Evolutionary conservation across 2,888 invertebrate species (phyloP), one percentile per base, ranked within the genome.

Genomic region (Sminthurinus aureus): DNA sequence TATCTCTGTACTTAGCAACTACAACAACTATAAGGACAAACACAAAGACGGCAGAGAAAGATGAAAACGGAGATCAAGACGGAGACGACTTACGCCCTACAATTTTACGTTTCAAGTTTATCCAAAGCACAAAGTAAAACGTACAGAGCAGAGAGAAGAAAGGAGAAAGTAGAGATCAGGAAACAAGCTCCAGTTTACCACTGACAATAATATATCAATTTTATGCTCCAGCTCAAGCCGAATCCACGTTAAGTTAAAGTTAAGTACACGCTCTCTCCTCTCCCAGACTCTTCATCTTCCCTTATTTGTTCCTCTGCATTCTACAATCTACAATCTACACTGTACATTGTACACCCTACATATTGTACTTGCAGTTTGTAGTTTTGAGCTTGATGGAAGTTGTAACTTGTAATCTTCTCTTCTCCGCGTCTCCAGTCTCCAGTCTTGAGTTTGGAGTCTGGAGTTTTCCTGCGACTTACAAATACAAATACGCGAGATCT

Each of bases 121-220:
- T 38, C 38, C 38, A 38, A 38, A 38, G 38, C 6, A 38, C 38
- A 38, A 38, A 38, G 38, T 38, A 38, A 1, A 38, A 38, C 1
- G 38, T 38, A 6, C 38, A 38, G 38, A 38, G 38, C 6, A 38
- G 3, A 38, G 38, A 38, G 38, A 1, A 38, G 3, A 38, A 38
- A 38, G 6, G 1, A 38, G 3, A 38, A 6, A 38, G n/a, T n/a
- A n/a, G n/a, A n/a, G n/a, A n/a, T n/a, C n/a, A n/a, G n/a, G n/a
- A n/a, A n/a, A n/a, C n/a, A n/a, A n/a, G n/a, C n/a, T n/a, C n/a
- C n/a, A 66, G 38, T 38, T 38, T 38, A 38, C 38, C 71, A 9
- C 24, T 13, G 71, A 24, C 71, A 71, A 71, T 71, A 71, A 71
- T 71, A 71, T 71, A 71, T 71, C 71, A 71, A 71, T 71, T 71